Evolutionary conservation across 2,113 vertebrate species (phyloP).

Genomic region (Charina bottae): DNA sequence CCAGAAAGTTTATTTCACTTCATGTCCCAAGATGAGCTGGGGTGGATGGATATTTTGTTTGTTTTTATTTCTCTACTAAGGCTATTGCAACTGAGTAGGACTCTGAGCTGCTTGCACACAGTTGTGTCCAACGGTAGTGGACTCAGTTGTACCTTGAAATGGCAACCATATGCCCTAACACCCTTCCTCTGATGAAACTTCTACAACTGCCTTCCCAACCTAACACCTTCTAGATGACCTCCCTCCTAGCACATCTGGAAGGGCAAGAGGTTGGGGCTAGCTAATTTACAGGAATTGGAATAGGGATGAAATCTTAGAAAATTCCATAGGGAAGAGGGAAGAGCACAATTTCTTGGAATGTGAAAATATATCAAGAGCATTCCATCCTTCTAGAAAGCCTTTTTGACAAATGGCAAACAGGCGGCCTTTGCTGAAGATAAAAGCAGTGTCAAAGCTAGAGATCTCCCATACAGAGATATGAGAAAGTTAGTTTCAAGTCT

Average conservation of each 20-base stretch:
- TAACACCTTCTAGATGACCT: not conserved
- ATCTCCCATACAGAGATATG: not conserved
- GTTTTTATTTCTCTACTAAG: not conserved
- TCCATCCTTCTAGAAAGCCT: not conserved
- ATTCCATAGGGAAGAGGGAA: not conserved
- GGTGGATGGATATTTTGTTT: not conserved
- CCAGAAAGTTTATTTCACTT: not conserved
- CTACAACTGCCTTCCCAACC: not conserved
- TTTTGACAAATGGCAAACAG: conserved; percentile 19
- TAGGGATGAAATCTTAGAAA: not conserved
- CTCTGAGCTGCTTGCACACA: not conserved
- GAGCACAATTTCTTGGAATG: not conserved
- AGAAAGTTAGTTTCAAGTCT: conserved; percentile 24
- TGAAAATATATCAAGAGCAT: not conserved
- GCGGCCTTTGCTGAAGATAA: conserved; percentile 10
- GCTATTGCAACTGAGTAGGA: not conserved
- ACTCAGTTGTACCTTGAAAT: not conserved
- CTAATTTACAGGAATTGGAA: not conserved
- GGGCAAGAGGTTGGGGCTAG: not conserved
- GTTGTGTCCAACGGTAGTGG: not conserved
- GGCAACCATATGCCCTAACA: not conserved
- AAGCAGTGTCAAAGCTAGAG: conserved; percentile 9
- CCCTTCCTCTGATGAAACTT: not conserved
- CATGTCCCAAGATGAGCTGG: not conserved
- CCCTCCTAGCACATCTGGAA: not conserved